Evolutionary conservation across 2,888 invertebrate species (phyloP), one percentile per base, ranked within the genome.

Genomic region (Chrysolina americana): DNA sequence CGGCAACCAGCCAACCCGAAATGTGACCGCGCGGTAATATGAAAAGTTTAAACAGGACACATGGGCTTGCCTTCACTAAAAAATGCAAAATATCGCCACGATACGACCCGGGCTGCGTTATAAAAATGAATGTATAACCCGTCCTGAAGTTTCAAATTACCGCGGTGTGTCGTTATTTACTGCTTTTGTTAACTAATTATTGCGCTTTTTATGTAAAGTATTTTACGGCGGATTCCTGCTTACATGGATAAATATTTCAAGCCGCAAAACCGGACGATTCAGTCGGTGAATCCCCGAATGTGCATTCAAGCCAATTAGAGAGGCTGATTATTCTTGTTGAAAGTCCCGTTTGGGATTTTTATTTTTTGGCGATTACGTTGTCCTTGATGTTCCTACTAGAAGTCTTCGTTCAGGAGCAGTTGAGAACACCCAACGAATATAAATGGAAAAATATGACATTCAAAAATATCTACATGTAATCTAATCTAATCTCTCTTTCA

Each of bases 41-140:
- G 69, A 71, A 78, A 78, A 74, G 70, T 78, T 78, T 74, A 65
- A 70, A 66, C 59, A 70, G 74, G 71, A 63, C 78, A 59, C 66
- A 47, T 65, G 76, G 76, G 71, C 62, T 72, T 59, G 41, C 41
- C 17, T 21, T 47, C 70, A 68, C 69, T 76, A 71, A 74, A 76
- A 74, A 76, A 75, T 76, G 76, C 72, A 75, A 72, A 76, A 75
- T 74, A 71, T 65, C 21, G 65, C 72, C 53, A 48, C 59, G 53
- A 63, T 66, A 36, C 70, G 11, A 64, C 47, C 63, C 53, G n/a
- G 53, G 71, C 48, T 56, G 69, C 71, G 68, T 68, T 68, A 72
- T 72, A 74, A 74, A 76, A 74, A 70, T 69, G 50, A 70, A 70
- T 71, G 65, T 76, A 71, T 71, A 62, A 71, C 50, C 68, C 65